A percentile compares a stretch with the other conserved stretches of the same genome.
These are phyloP conservation scores for Philhelius pedissequus DNA, from an alignment of 2,888 invertebrate species.

Conservation along the genomic window DNA sequence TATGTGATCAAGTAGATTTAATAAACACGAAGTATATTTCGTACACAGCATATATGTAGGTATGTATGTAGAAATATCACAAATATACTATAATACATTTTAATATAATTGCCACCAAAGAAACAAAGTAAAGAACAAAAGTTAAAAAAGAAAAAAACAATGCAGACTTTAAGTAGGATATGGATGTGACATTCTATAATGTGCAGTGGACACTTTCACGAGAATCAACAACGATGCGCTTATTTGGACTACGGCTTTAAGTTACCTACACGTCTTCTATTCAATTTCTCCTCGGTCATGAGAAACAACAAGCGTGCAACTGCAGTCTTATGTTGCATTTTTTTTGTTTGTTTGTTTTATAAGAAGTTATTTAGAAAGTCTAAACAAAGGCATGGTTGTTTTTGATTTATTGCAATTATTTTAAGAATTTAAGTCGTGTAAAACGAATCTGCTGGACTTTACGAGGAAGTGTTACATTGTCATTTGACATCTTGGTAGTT, in stretches of 20 bases:
- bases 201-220: conserved; percentile 49
- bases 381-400: conserved; percentile 15
- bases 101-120: not conserved
- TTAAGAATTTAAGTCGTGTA: conserved; percentile 4
- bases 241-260: conserved; percentile 28
- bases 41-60: too few relatives aligned
- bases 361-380: conserved; percentile 57
- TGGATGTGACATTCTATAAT: not conserved
- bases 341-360: not conserved
- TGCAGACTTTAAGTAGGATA: conserved; percentile 29
- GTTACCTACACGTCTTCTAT: conserved; percentile 48
- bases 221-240: not conserved
- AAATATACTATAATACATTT: too few relatives aligned
- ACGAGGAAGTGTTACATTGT: not conserved
- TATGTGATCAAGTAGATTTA: too few relatives aligned
- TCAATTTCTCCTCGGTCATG: conserved; percentile 47
- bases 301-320: conserved; percentile 7
- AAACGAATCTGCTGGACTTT: conserved; percentile 14
- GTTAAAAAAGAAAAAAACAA: conserved; percentile 18
- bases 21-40: too few relatives aligned
- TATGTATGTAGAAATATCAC: too few relatives aligned
- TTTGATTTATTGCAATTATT: conserved; percentile 27
- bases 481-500: not conserved
- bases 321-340: conserved; percentile 16
- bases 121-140: not conserved